Conservation (phyloP, 2,797 vertebrate genomes). For the Carduelis carduelis region DNA sequence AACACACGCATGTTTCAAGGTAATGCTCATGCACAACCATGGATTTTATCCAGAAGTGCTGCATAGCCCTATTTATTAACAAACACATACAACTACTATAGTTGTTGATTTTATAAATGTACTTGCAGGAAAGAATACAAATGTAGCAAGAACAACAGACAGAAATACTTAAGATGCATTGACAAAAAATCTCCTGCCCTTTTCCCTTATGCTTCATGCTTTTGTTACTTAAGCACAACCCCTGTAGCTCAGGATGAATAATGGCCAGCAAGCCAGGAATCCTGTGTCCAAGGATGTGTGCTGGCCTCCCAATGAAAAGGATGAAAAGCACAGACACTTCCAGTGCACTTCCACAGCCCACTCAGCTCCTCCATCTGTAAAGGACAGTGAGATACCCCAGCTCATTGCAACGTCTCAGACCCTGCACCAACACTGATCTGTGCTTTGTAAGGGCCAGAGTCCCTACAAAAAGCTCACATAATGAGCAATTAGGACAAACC, state of each 20-base stretch:
- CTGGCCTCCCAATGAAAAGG: background rate
- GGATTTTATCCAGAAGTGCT: background rate
- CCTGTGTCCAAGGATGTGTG: background rate
- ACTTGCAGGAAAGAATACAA: background rate
- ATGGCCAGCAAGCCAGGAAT: background rate
- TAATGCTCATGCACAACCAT: background rate
- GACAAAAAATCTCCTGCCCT: background rate
- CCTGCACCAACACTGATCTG: no score
- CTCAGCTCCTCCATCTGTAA: background rate
- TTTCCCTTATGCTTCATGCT: background rate
- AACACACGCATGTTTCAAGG: rapidly evolving
- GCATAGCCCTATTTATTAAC: background rate
- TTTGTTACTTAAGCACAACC: background rate
- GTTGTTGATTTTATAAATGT: background rate
- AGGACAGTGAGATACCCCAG: background rate
- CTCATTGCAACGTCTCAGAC: background rate
- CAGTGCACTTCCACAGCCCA: background rate
- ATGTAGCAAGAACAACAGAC: background rate
- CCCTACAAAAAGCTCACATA: background rate
- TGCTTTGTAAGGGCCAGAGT: background rate
- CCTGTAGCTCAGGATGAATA: background rate
- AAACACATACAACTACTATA: background rate
- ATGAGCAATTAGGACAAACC: background rate
- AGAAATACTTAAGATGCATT: background rate
- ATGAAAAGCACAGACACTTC: background rate